phyloP scores from a whole-genome alignment of 37 sponge, comb jelly and placozoan genomes.

The Tethya wilhelma region DNA sequence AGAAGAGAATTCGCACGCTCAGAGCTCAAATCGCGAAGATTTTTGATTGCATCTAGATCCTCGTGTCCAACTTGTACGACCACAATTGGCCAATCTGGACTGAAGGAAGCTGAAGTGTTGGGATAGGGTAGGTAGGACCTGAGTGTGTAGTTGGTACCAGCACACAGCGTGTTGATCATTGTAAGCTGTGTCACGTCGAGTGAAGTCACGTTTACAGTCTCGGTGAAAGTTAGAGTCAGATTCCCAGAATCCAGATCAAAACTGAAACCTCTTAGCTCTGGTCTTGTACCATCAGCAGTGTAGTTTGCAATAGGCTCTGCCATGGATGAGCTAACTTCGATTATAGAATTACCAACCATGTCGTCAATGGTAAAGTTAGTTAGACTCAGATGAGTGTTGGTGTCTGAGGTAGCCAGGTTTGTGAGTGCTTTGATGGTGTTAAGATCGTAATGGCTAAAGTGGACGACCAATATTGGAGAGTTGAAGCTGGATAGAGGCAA shows the following conservation, averaged over 20 bases:
- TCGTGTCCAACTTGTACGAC: constrained; percentile 74
- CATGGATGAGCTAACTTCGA: constrained; percentile 8
- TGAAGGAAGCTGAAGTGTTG: constrained; percentile 73
- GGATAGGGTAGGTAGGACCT: constrained; percentile 70
- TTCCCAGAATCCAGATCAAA: constrained; percentile 80
- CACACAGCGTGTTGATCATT: constrained; percentile 18
- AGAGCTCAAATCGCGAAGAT: constrained; percentile 65
- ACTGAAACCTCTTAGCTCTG: constrained; percentile 67
- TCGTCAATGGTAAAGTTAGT: constrained; percentile 59
- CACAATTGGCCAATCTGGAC: constrained; percentile 63
- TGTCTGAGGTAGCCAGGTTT: constrained; percentile 42
- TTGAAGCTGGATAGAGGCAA: constrained; percentile 58
- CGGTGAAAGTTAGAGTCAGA: constrained; percentile 87
- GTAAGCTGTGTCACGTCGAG: constrained; percentile 80
- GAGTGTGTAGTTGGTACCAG: constrained; percentile 55
- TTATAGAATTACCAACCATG: constrained; percentile 77
- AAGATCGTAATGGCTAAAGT: constrained; percentile 69
- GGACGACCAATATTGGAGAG: constrained; percentile 43
- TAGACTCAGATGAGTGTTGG: constrained; percentile 65
- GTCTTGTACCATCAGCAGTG: constrained; percentile 52
- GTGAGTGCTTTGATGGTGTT: constrained; percentile 80
- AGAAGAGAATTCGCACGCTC: constrained; percentile 49
- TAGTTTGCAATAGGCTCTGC: constrained; percentile 29
- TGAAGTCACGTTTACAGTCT: constrained; percentile 87
- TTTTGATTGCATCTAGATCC: constrained; percentile 86